These are phyloP conservation scores for Microcebus lehilahytsara DNA, from an alignment of 2,113 vertebrate genomes.

Conservation along the genomic window DNA sequence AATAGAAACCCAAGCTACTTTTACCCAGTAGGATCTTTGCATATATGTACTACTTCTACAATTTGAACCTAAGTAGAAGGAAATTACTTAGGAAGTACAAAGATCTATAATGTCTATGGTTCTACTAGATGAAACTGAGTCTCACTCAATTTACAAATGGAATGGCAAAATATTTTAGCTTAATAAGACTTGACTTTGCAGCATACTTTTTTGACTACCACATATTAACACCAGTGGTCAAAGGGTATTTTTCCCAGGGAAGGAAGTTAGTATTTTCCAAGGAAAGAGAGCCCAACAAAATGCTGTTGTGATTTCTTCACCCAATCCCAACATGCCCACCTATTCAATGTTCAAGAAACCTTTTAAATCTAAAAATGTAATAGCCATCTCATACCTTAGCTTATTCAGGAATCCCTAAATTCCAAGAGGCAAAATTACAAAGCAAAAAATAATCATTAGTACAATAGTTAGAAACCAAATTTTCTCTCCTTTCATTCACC, in stretches of 20 bases:
- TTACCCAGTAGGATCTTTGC: not conserved
- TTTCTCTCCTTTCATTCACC: not conserved
- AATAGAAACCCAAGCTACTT: slow-evolving; percentile 4
- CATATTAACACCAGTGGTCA: not conserved
- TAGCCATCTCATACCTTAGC: not conserved
- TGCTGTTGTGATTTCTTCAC: not conserved
- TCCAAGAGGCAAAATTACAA: not conserved
- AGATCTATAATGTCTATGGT: not conserved
- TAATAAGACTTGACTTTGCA: not conserved
- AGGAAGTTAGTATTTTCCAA: not conserved
- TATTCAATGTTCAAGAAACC: not conserved
- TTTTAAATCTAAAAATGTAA: not conserved
- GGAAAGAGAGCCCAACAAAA: not conserved
- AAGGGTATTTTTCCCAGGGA: not conserved
- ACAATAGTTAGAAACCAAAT: slow-evolving; percentile 20
- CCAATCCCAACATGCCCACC: not conserved
- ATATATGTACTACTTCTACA: not conserved
- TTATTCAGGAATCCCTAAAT: not conserved
- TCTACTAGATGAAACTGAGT: not conserved
- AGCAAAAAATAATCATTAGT: not conserved
- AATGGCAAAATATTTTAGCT: not conserved
- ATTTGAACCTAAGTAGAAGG: not conserved
- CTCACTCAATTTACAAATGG: not conserved
- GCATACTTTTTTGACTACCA: not conserved
- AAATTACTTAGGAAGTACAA: not conserved